A percentile compares a stretch with the other conserved stretches of the same genome.
phyloP scores from a whole-genome alignment of 2,888 invertebrate species.

The Anticlea derivata region DNA sequence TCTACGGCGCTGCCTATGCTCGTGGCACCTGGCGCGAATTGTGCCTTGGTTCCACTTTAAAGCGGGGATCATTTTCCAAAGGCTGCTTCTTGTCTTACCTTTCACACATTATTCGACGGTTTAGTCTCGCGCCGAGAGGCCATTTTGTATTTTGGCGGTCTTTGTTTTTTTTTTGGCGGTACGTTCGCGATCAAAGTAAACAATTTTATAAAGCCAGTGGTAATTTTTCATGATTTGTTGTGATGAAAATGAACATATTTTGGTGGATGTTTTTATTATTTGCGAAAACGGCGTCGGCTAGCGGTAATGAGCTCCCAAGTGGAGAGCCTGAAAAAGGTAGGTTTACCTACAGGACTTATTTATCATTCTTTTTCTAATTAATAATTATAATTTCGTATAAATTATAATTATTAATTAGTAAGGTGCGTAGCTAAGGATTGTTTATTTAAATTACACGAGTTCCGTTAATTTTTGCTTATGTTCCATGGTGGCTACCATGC shows the following conservation, averaged over 20 bases:
- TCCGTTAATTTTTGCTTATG: no score
- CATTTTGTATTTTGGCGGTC: conserved; percentile 43
- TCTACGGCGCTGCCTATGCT: conserved; percentile 15
- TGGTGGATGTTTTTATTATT: conserved; percentile 81
- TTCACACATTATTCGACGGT: conserved; percentile 68
- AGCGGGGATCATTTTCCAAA: conserved; percentile 79
- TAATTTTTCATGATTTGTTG: conserved; percentile 64
- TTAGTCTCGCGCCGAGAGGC: conserved; percentile 66
- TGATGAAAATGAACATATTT: conserved; percentile 76
- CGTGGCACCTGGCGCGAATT: conserved; percentile 51
- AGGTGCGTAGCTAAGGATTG: no score
- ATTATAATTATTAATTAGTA: no score
- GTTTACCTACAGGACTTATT: conserved; percentile 24
- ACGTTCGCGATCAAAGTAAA: conserved; percentile 22
- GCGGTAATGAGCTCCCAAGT: conserved; percentile 68
- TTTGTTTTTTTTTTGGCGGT: conserved; percentile 42
- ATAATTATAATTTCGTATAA: no score
- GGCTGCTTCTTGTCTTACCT: conserved; percentile 70
- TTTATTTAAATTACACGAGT: no score
- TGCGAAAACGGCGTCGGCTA: conserved; percentile 75
- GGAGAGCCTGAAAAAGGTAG: conserved; percentile 69
- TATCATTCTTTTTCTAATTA: no score
- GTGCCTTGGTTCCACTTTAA: conserved; percentile 35
- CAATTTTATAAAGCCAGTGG: conserved; percentile 40
- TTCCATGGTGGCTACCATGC: no score